Evolutionary conservation across 2,797 vertebrate species (phyloP).

Genomic region (Lutra lutra): DNA sequence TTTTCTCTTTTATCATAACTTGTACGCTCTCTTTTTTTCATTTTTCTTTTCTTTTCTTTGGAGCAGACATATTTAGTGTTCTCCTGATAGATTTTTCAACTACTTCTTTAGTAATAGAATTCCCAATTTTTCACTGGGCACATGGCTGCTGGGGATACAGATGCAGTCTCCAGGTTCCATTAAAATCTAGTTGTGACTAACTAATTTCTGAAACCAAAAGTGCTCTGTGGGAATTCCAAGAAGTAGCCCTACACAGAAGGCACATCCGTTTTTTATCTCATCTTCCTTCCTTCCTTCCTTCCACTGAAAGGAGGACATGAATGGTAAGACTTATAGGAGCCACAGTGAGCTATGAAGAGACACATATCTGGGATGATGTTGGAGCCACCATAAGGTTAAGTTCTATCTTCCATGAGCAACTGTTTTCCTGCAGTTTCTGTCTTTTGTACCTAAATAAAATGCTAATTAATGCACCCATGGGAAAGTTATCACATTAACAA

Average conservation of each 20-base stretch:
- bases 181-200: neutral
- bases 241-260: neutral
- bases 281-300: neutral
- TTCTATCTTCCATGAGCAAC: neutral
- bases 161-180: neutral
- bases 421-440: neutral
- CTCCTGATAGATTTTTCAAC: neutral
- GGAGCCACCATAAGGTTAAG: neutral
- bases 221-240: neutral
- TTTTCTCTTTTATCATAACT: neutral
- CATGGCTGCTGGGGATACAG: neutral
- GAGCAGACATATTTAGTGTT: neutral
- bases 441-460: neutral
- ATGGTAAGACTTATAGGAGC: neutral
- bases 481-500: neutral
- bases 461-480: neutral
- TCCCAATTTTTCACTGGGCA: neutral
- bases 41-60: neutral
- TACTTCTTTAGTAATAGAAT: neutral
- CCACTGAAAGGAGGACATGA: neutral
- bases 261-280: neutral
- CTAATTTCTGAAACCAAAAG: neutral
- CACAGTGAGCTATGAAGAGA: fast-evolving
- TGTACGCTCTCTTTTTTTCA: neutral
- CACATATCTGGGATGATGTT: neutral